Evolutionary conservation across 64 coral and sea anemone species (phyloP), one percentile per base, ranked within the genome.

Genomic region (Astreopora myriophthalma): DNA sequence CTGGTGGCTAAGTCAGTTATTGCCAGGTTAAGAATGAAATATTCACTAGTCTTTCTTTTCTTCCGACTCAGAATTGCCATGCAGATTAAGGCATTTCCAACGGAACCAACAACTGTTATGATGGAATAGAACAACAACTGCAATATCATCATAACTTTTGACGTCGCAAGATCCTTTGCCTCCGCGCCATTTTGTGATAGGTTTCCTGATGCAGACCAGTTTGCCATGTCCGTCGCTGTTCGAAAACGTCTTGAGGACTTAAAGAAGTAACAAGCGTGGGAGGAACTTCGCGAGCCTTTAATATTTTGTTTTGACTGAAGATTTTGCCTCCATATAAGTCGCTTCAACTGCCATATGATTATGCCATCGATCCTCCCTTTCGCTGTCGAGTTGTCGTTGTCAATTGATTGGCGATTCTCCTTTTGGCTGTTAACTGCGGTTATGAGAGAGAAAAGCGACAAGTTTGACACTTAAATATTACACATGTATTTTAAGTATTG

Each of bases 11-110:
- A 73, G 24, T 96, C 94, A 51, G 89, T 96, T 5, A 92, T 79
- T 5, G 94, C 84, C 4, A 96, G 63, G 36, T 96, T 96, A 12
- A 96, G 76, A 19, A 96, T 96, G 27, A 96, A 96, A 83, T 92
- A 93, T 20, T 96, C 94, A 42, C 94, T 92, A 3, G 83, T 92
- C 34, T 92, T 96, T 17, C 90, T 77, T 76, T 92, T 92, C 19
- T 24, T 65, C 27, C 86, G 85, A 29, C 90, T 44, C 24, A 92
- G 84, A 13, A 96, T 88, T 52, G 89, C 73, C 17, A 88, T 28
- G 85, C 94, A 96, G 25, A 96, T 96, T 5, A 96, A 48, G 2
- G 85, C 83, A 35, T 96, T 96, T 28, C 94, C 94, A 32, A 92
- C 19, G 5, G 78, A 60, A 16, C 94, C 90, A 14, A 92, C 80